Conservation (phyloP, 92 coral and sea anemone species). For the Palythoa grandiflora region DNA sequence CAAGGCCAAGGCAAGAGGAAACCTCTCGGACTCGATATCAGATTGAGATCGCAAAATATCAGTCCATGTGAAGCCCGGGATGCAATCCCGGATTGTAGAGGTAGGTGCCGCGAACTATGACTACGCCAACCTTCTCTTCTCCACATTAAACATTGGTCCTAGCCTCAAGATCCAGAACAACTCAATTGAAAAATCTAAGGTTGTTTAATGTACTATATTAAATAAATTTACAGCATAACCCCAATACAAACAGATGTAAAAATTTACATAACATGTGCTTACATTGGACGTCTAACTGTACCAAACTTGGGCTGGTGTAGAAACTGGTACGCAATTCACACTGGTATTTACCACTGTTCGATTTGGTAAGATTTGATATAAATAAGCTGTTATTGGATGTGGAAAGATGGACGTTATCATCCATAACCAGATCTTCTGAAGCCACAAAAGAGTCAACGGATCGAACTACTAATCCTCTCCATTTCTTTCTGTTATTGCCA, state of each 20-base stretch:
- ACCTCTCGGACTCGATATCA: too few relatives aligned
- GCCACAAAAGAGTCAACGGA: slow-evolving; percentile 47
- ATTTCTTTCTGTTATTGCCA: slow-evolving; percentile 41
- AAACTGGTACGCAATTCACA: slow-evolving; percentile 66
- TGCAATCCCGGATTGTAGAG: too few relatives aligned
- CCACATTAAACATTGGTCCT: too few relatives aligned
- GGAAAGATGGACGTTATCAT: not conserved
- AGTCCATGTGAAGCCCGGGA: too few relatives aligned
- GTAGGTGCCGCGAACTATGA: too few relatives aligned
- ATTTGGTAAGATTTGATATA: slow-evolving; percentile 33
- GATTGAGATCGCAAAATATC: too few relatives aligned
- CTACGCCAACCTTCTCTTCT: too few relatives aligned
- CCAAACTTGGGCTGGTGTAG: slow-evolving; percentile 54
- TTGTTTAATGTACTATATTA: too few relatives aligned
- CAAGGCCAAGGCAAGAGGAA: too few relatives aligned
- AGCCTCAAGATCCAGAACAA: too few relatives aligned
- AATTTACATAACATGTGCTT: not conserved
- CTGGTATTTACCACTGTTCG: slow-evolving; percentile 50
- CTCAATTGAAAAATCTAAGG: too few relatives aligned
- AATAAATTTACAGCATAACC: too few relatives aligned
- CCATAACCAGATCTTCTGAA: slow-evolving; percentile 11
- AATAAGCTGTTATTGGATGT: slow-evolving; percentile 37
- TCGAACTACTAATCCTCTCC: slow-evolving; percentile 45
- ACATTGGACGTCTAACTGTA: slow-evolving; percentile 54
- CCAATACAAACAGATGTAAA: not conserved